Evolutionary conservation across 2,113 vertebrate genomes (phyloP), one percentile per base, ranked within the genome.

Genomic region (Tichodroma muraria): DNA sequence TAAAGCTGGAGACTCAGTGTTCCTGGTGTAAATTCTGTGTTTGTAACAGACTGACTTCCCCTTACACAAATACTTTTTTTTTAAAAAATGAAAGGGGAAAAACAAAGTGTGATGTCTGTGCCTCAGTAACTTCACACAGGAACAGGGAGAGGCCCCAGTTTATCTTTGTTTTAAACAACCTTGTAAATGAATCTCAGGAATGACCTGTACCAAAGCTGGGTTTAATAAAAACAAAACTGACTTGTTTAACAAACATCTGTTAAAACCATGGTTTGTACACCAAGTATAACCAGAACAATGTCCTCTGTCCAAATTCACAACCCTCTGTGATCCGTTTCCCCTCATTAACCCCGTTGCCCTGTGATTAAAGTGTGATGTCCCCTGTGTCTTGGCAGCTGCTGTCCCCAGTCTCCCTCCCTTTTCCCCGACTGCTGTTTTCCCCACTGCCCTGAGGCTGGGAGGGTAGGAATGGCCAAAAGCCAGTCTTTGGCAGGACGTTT

Each of bases 151-250:
- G 82, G 60, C 35, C 52, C 30, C 33, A 28, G 69, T 15, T 89
- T 19, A 23, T 68, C 77, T 90, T 89, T 20, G 15, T 60, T 88
- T 83, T 87, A 78, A 95, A 80, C 31, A 83, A 30, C 71, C 27
- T 66, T 93, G 93, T 91, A 86, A 71, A 81, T 10, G 45, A 68
- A 54, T 45, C 80, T 90, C 92, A 95, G 91, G 82, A 95, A 71
- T 64, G 37, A 90, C 47, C 92, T 95, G 95, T 93, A 94, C 89
- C 76, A 85, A 86, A 94, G 80, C 31, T 84, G 90, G 71, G 64
- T 89, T 95, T 80, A 95, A 95, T 96, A 93, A 97, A 95, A 92
- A 22, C 92, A 88, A 53, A 85, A 75, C 85, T 94, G 94, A 93
- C 88, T 76, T 86, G 85, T 95, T 91, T 93, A 95, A 96, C 88